Evolutionary conservation across 2,113 vertebrate genomes (phyloP).

Genomic region (Myotis lucifugus): DNA sequence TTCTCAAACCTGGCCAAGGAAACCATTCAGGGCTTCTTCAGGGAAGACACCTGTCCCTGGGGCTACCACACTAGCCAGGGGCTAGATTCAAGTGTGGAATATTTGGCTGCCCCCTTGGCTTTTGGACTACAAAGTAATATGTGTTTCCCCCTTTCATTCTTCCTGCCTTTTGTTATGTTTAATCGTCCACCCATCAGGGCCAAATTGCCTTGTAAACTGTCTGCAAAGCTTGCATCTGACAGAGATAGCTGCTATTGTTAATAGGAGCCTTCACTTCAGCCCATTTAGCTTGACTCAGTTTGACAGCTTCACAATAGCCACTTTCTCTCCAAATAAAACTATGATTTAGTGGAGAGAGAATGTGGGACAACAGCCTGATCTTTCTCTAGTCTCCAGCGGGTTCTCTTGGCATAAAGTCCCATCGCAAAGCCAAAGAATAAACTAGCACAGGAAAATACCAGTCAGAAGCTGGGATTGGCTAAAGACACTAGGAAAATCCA

Average conservation of each 20-base stretch:
- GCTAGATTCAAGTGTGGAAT: conserved; percentile 20
- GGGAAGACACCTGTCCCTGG: conserved; percentile 60
- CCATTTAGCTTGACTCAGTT: conserved; percentile 85
- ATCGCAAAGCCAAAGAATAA: conserved; percentile 70
- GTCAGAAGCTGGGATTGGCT: conserved; percentile 64
- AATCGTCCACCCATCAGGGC: conserved; percentile 83
- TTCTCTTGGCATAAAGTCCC: conserved; percentile 79
- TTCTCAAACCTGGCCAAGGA: conserved; percentile 61
- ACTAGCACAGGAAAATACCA: conserved; percentile 65
- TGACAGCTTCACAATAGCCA: conserved; percentile 88
- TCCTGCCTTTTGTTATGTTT: conserved; percentile 84
- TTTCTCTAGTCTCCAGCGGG: conserved; percentile 81
- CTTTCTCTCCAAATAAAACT: conserved; percentile 84
- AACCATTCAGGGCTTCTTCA: conserved; percentile 66
- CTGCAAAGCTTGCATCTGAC: conserved; percentile 83
- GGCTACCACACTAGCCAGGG: conserved; percentile 60
- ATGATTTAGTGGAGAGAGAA: conserved; percentile 85
- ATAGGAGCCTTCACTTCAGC: conserved; percentile 81
- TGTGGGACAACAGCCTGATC: conserved; percentile 83
- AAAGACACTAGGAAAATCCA: conserved; percentile 62
- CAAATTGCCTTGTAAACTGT: conserved; percentile 85
- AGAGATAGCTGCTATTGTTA: conserved; percentile 86
- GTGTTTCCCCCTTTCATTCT: conserved; percentile 75
- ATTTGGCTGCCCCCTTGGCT: conserved; percentile 65
- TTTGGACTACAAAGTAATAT: conserved; percentile 72